Percentiles rank a stretch among this genome's conserved stretches.
phyloP scores from a whole-genome alignment of 1,140 invertebrate species.

The Heliconius melpomene region DNA sequence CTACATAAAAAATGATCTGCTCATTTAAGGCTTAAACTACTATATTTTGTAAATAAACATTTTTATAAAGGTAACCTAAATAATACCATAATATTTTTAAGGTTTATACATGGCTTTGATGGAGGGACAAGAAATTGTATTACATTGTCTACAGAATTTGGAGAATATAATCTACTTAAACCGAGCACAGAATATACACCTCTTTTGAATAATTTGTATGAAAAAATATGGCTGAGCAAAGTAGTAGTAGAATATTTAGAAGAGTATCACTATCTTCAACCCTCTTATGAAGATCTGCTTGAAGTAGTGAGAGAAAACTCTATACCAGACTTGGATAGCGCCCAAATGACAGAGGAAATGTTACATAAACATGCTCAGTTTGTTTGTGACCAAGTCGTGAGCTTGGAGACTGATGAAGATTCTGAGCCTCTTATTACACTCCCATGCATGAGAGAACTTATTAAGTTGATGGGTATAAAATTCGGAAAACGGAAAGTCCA shows the following conservation, averaged over 20 bases:
- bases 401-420: constrained; percentile 86
- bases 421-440: constrained; percentile 87
- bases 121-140: constrained; percentile 89
- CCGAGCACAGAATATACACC: constrained; percentile 87
- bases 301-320: constrained; percentile 78
- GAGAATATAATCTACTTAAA: constrained; percentile 90
- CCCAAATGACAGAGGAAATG: constrained; percentile 87
- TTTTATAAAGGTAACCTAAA: too few species aligned
- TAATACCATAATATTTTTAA: constrained; percentile 41
- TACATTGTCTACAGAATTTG: constrained; percentile 90
- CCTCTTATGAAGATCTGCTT: constrained; percentile 91
- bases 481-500: constrained; percentile 84
- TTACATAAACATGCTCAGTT: constrained; percentile 91
- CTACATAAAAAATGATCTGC: too few species aligned
- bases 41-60: too few species aligned
- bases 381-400: constrained; percentile 91
- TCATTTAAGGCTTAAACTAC: too few species aligned
- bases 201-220: constrained; percentile 86
- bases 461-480: constrained; percentile 89
- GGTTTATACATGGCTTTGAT: constrained; percentile 90
- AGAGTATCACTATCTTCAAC: constrained; percentile 84
- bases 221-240: constrained; percentile 92
- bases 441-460: constrained; percentile 89
- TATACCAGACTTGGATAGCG: constrained; percentile 79
- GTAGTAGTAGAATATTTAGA: constrained; percentile 90